Base-by-base conservation (phyloP, 2,113 vertebrate genomes). In the Sus scrofa region DNA sequence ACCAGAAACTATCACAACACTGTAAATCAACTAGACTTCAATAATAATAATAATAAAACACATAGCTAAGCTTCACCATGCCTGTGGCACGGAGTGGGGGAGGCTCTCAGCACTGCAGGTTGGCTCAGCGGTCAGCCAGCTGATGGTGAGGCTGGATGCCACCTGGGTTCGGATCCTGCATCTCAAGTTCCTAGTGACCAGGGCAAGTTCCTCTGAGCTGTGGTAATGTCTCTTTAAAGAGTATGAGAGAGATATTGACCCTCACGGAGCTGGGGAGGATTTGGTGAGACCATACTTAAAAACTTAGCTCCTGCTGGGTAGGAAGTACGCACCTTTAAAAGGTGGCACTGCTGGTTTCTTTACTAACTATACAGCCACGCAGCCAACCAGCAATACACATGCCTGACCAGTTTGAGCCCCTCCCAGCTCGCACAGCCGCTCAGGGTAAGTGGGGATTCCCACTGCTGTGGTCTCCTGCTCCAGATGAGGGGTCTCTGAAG, bases 91-190 rank as follows among this genome's bases (percentile, higher is more conserved):
- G 1, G 22, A 32, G 52, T 30, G 4, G 14, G 3, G 58, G 65
- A 58, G 34, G 27, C 34, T 15, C 30, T 44, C 1, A 32, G 73
- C 63, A 50, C 19, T 0, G 4, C 0, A 39, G 19, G 15, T 12
- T 11, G 8, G 19, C 1, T 26, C 6, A 2, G 39, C 27, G 54
- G 24, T 7, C 7, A 63, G 15, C 73, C 34, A 0, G 3, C 39
- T 2, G 0, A 4, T 7, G 44, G 11, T 19, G 50, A 3, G 4
- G 12, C 0, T 15, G n/a, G 65, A 7, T 44, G 0, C 3, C 13
- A 22, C 14, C 50, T 6, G 37, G 44, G 22, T 71, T 34, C 0
- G 0, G 50, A 6, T 52, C 26, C 18, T 20, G 4, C 8, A 24
- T 27, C n/a, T 27, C 3, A 7, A 6, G 44, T 85, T 93, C 26